Percentiles rank a stretch among this genome's conserved stretches.
Evolutionary conservation across 2,888 invertebrate genomes (phyloP).

Genomic region (Molanna angustata): DNA sequence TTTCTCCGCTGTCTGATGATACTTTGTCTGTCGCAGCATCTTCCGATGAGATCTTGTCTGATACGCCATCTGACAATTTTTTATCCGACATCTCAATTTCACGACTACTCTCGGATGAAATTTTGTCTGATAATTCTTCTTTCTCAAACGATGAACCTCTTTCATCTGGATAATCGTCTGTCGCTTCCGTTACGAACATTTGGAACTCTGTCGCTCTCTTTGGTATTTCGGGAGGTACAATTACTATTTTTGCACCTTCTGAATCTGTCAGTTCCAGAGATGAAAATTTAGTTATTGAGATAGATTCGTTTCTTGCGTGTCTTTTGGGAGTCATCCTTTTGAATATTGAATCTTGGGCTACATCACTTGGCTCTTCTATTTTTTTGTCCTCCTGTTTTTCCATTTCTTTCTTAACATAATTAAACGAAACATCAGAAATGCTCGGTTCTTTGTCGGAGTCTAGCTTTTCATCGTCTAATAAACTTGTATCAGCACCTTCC

Average conservation of each 20-base stretch:
- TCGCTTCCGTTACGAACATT: conserved; percentile 52
- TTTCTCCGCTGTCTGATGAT: conserved; percentile 42
- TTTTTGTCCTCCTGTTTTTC: conserved; percentile 11
- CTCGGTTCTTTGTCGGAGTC: conserved; percentile 42
- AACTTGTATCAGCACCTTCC: conserved; percentile 50
- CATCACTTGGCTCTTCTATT: conserved; percentile 21
- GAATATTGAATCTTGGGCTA: conserved; percentile 40
- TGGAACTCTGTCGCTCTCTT: conserved; percentile 42
- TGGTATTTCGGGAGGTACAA: conserved; percentile 41
- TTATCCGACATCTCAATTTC: conserved; percentile 53
- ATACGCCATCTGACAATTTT: conserved; percentile 54
- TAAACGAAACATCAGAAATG: conserved; percentile 38
- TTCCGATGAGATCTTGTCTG: conserved; percentile 53
- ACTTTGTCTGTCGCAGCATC: conserved; percentile 54
- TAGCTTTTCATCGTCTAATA: conserved; percentile 53
- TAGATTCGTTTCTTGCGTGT: conserved; percentile 51
- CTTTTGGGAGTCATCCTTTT: conserved; percentile 52
- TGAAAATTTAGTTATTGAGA: conserved; percentile 47
- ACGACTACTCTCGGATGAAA: conserved; percentile 53
- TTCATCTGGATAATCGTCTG: conserved; percentile 41
- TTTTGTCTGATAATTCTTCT: conserved; percentile 52
- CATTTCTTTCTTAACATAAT: conserved; percentile 21
- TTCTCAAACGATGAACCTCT: conserved; percentile 44
- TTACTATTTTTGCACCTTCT: conserved; percentile 38
- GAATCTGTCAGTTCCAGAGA: conserved; percentile 41